Evolutionary conservation across 23 tunicate genomes (phyloP), one percentile per base, ranked within the genome.

Genomic region (Corella eumyota): DNA sequence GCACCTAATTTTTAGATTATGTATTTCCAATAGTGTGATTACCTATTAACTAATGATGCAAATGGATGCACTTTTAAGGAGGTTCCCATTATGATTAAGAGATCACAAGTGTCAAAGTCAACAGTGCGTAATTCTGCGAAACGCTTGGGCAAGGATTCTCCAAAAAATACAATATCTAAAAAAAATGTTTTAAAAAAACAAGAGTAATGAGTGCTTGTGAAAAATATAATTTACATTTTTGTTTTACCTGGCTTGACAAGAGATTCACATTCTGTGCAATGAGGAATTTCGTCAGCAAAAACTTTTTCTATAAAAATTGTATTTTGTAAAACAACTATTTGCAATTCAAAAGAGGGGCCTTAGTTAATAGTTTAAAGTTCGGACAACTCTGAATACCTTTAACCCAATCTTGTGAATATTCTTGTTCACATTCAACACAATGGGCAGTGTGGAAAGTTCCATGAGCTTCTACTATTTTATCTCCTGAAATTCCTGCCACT

Each of bases 401-500:
- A 63, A 86, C 61, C 96, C 96, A 86, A 11, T 79, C 66, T 36
- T 65, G 79, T 15, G 80, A 32, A 50, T 78, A 86, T 4, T 58
- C 69, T 2, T 25, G 20, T 19, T 50, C 63, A 67, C 96, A 86
- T 19, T 56, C 46, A 6, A 86, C 31, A 56, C 96, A 86, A 30
- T 86, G 86, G 26, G 79, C 61, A 19, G 80, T 65, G 35, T 86
- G 71, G 49, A 86, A 86, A 0, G 96, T 56, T 3, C 96, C 96
- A 61, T 86, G 96, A 36, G 96, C 86, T 73, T 78, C 96, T 23
- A 86, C 87, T 25, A 86, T 78, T 69, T 78, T 78, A 1, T 78
- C 96, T n/a, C 53, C 87, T 30, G 46, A 1, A 25, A 86, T 36
- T 2, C 80, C 87, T 36, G 96, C 96, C 4, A 78, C 80, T 26